A percentile compares a stretch with the other conserved stretches of the same genome.
These are phyloP conservation scores for Polyodon spathula DNA, from an alignment of 2,113 vertebrate genomes.

Conservation along the genomic window DNA sequence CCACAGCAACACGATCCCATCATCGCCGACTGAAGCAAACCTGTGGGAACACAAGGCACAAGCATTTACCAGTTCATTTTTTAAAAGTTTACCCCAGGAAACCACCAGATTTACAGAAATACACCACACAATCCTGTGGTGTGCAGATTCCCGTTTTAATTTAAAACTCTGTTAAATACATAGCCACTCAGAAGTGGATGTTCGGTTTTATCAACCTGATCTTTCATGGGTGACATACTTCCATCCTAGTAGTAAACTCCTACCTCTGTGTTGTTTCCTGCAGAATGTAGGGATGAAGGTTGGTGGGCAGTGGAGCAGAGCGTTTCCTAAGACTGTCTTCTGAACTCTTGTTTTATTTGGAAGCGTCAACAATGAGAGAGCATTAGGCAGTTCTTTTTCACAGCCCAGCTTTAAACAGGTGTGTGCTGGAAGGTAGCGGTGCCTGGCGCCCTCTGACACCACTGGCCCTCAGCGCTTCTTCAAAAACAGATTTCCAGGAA, in stretches of 20 bases:
- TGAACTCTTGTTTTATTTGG: constrained; percentile 41
- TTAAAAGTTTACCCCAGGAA: too few species aligned
- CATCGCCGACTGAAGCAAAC: constrained; percentile 90
- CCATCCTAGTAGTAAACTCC: constrained; percentile 41
- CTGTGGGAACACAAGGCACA: constrained; percentile 42
- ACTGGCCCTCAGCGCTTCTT: constrained; percentile 46
- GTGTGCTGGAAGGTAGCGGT: constrained; percentile 55
- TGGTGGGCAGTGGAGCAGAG: constrained; percentile 38
- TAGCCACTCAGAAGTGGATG: background rate
- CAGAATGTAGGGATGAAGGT: constrained; percentile 36
- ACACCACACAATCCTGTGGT: constrained; percentile 37
- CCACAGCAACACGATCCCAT: constrained; percentile 83
- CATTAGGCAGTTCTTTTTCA: constrained; percentile 38
- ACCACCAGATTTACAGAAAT: too few species aligned
- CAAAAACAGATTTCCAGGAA: constrained; percentile 43
- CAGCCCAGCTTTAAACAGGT: constrained; percentile 41
- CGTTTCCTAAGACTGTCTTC: constrained; percentile 40
- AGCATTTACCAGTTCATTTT: background rate
- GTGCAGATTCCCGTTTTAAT: constrained; percentile 35
- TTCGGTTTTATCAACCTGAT: constrained; percentile 4
- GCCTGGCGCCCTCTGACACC: constrained; percentile 61
- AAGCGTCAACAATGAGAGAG: constrained; percentile 38
- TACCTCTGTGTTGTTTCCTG: constrained; percentile 43
- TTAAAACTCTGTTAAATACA: background rate
- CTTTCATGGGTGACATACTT: constrained; percentile 38